Evolutionary conservation across 2,888 invertebrate genomes (phyloP).

Genomic region (Nipponacmea schrenckii): DNA sequence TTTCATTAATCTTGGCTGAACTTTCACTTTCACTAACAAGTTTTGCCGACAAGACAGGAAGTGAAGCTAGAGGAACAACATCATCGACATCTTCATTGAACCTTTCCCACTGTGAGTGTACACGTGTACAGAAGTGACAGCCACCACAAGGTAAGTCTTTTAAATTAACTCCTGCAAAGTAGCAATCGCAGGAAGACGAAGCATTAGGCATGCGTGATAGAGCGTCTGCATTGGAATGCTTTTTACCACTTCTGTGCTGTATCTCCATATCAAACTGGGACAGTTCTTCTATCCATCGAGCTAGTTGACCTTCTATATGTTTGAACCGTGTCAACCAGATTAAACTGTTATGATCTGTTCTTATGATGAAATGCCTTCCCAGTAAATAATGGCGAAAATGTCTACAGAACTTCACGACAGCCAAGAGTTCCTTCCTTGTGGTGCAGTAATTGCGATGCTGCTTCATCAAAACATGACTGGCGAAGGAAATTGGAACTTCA

Average conservation of each 20-base stretch:
- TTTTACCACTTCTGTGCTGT: constrained; percentile 16
- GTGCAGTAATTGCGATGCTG: constrained; percentile 34
- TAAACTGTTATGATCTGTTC: constrained; percentile 35
- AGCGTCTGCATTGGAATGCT: constrained; percentile 28
- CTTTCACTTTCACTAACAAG: too few relatives aligned
- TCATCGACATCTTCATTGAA: constrained; percentile 18
- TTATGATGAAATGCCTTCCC: constrained; percentile 23
- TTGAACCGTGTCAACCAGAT: constrained; percentile 32
- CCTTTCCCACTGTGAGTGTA: constrained; percentile 8
- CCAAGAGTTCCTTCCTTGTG: constrained; percentile 27
- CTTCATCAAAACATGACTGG: constrained; percentile 25
- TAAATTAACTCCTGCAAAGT: not conserved
- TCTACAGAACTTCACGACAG: constrained; percentile 30
- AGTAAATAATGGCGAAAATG: constrained; percentile 35
- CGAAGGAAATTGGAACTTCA: constrained; percentile 32
- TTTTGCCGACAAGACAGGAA: too few relatives aligned
- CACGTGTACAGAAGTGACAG: constrained; percentile 4
- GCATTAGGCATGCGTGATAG: constrained; percentile 19
- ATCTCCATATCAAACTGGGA: constrained; percentile 32
- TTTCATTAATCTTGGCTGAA: too few relatives aligned
- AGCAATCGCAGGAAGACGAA: not conserved
- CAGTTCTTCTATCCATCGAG: constrained; percentile 38
- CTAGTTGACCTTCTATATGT: constrained; percentile 31
- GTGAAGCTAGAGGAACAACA: constrained; percentile 12
- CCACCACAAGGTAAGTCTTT: constrained; percentile 16